phyloP scores from a whole-genome alignment of 2,797 vertebrate genomes.

The Syndactyla subalaris region DNA sequence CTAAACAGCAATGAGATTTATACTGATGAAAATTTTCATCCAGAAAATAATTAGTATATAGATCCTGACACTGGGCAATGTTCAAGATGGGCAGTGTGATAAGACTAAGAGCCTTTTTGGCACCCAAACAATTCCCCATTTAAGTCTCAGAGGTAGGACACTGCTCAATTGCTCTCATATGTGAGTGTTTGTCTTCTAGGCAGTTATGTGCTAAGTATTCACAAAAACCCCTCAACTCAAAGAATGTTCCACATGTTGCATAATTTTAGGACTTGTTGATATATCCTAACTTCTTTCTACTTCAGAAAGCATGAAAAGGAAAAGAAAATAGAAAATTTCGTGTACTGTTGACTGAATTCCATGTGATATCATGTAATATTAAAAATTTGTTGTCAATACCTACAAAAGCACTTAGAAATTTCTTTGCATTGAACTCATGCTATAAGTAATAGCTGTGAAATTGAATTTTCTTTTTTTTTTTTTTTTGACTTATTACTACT shows the following conservation, averaged over 20 bases:
- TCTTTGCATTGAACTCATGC: neutral
- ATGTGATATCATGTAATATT: neutral
- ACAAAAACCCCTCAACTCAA: neutral
- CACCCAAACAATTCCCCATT: neutral
- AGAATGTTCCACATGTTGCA: neutral
- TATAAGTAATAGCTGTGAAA: neutral
- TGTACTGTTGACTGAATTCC: neutral
- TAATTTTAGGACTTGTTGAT: neutral
- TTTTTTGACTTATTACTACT: neutral
- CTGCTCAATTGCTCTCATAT: neutral
- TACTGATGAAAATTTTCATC: neutral
- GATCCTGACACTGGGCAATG: neutral
- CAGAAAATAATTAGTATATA: neutral
- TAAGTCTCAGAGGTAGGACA: neutral
- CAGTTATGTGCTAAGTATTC: neutral
- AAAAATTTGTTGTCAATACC: neutral
- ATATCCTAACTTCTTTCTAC: neutral
- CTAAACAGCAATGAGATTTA: neutral
- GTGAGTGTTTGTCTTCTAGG: neutral
- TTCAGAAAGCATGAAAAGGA: neutral
- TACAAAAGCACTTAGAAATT: neutral
- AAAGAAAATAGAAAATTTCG: neutral
- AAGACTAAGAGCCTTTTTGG: neutral
- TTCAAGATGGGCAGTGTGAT: neutral
- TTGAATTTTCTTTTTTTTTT: neutral